Conservation (phyloP, 2,113 vertebrate genomes). For the Amia ocellicauda region DNA sequence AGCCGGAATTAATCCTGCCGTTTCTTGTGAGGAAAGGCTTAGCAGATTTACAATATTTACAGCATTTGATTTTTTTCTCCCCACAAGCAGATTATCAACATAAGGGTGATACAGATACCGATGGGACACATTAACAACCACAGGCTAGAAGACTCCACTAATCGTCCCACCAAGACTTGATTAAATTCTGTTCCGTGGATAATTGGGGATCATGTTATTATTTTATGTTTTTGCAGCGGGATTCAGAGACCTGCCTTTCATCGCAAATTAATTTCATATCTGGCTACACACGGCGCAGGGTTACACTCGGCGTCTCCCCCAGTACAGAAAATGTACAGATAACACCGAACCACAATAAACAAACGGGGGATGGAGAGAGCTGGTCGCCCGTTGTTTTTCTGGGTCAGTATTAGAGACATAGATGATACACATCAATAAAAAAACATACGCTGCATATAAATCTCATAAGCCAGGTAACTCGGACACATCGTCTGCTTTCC, state of each 20-base stretch:
- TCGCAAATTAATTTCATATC: slow-evolving; percentile 29
- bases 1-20: slow-evolving; percentile 38
- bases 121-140: slow-evolving; percentile 52
- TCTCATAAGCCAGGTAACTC: too few species aligned
- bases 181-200: slow-evolving; percentile 50
- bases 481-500: too few species aligned
- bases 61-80: slow-evolving; percentile 41
- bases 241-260: slow-evolving; percentile 25
- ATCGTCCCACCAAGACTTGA: slow-evolving; percentile 47
- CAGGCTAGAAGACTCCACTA: slow-evolving; percentile 22
- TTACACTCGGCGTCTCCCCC: not conserved
- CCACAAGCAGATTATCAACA: slow-evolving; percentile 58
- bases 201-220: slow-evolving; percentile 43
- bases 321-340: not conserved
- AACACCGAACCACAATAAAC: not conserved
- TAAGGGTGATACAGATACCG: slow-evolving; percentile 35
- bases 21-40: slow-evolving; percentile 37
- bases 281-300: not conserved
- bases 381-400: not conserved
- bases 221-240: slow-evolving; percentile 18
- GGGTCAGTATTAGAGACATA: not conserved
- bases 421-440: not conserved
- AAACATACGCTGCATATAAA: slow-evolving; percentile 1
- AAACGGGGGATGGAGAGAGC: not conserved
- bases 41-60: slow-evolving; percentile 64